Evolutionary conservation across 2,888 invertebrate species (phyloP), one percentile per base, ranked within the genome.

Genomic region (Malthinus flaveolus): DNA sequence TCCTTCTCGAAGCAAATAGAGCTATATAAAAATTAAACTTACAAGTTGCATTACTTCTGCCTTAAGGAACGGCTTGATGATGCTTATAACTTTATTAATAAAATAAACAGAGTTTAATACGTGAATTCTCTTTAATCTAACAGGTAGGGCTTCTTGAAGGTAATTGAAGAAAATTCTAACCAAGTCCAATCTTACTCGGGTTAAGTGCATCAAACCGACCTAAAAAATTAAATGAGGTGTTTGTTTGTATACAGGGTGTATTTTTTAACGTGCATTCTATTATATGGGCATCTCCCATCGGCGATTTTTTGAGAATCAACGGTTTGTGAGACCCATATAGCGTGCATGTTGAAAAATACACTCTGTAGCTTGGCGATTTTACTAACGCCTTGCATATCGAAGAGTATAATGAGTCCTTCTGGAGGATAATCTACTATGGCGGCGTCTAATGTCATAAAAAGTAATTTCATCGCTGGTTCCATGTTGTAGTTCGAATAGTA

Each of bases 91-190:
- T 70, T 81, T 82, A 62, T 81, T 80, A 50, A 82, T 71, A 56
- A 82, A 78, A 68, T 81, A 78, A 0, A 78, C 75, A 0, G 77
- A 75, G 68, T 90, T 89, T 49, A 90, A 74, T 1, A 89, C 82
- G 71, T 89, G 87, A 52, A 89, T 85, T 0, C 82, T 85, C 64
- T 83, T 83, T 74, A 89, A 81, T 56, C 86, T 82, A 1, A 87
- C 82, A 0, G 89, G 88, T 74, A 87, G 74, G 10, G 84, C 88
- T 67, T 89, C 88, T 73, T 90, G 88, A 2, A 89, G 74, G 73
- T 86, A 89, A 58, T 82, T 80, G 78, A 88, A 86, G 74, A 88
- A 87, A 70, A 84, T 83, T 37, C 84, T 82, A 1, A 89, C 73
- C 0, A 83, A 61, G 5, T 68, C 63, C 1, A 72, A 5, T 39